Evolutionary conservation across 2,797 vertebrate species (phyloP), one percentile per base, ranked within the genome.

Genomic region (Lagodon rhomboides): DNA sequence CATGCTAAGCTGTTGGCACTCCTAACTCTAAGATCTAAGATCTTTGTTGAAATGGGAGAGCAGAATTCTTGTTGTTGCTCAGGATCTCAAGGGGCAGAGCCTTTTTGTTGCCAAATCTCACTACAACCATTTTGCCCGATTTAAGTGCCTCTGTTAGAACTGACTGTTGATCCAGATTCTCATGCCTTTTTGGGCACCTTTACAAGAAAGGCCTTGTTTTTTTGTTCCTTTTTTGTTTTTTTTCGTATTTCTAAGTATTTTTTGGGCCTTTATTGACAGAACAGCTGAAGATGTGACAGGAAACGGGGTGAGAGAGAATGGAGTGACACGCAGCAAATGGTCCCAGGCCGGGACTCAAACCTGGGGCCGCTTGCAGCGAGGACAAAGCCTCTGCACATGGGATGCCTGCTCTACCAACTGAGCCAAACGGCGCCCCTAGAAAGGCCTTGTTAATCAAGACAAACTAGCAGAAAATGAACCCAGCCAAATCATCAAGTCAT

Each of bases 391-490:
- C n/a, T n/a, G n/a, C n/a, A n/a, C n/a, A n/a, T n/a, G n/a, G n/a
- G n/a, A n/a, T n/a, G n/a, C n/a, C n/a, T n/a, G n/a, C n/a, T n/a
- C n/a, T n/a, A n/a, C n/a, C n/a, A n/a, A n/a, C n/a, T n/a, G n/a
- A n/a, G n/a, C n/a, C n/a, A n/a, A n/a, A n/a, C n/a, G n/a, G n/a
- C n/a, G n/a, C n/a, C n/a, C n/a, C 2, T 12, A 34, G 30, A 5
- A 8, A 34, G 30, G 30, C 15, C 38, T 25, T 64, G 53, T 54
- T 65, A 4, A 64, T 56, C 25, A 38, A 56, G 43, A 73, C n/a
- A 56, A 55, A 73, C 25, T 55, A 34, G 43, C 5, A 25, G n/a
- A 58, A 65, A 74, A 50, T 65, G 16, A 58, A 49, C 61, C 56
- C 53, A 53, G 12, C 30, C 47, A 20, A 8, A 27, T 72, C 38